Base-by-base conservation (phyloP, 2,113 vertebrate genomes). In the Gymnarchus niloticus region DNA sequence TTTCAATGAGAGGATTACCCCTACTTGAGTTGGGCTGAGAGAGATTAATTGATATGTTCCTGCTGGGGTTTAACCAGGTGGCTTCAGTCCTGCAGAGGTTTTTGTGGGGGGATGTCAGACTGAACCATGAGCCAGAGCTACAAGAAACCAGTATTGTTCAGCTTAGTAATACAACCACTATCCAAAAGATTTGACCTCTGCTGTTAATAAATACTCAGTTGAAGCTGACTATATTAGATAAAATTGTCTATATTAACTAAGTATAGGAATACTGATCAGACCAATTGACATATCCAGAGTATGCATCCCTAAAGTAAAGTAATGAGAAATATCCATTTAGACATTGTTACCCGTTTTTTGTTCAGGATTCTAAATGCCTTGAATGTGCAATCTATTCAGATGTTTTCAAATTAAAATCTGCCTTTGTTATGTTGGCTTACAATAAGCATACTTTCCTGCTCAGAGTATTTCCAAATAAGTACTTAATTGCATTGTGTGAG, bases 31-130 rank as follows among this genome's bases (percentile, higher is more conserved):
- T 93, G 94, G 91, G 94, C 95, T 96, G 93, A 95, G 92, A 94
- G 94, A 95, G 95, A 96, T 96, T 94, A 96, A 97, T 96, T 97
- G 96, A 97, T 96, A 96, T 95, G 95, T 97, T 97, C 96, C 96
- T 96, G 94, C 95, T 95, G 93, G 93, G 94, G 86, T 94, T 95
- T 94, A 93, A 93, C 92, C 91, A 92, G 92, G 95, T 93, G 92
- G 88, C 88, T 92, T 91, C 91, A 92, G 90, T 92, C 93, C 91
- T 88, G 86, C 91, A 85, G 92, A 87, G 89, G 51, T 82, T 82
- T 78, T 94, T 95, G 92, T 73, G 95, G 91, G 90, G 49, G 89
- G 91, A 92, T 90, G 90, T 92, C 94, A 93, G 94, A 94, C 94
- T 95, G 92, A 93, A 94, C 94, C 92, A 93, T 91, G 92, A 69